These are phyloP conservation scores for Nothoprocta perdicaria DNA, from an alignment of 2,113 vertebrate genomes.

Conservation along the genomic window DNA sequence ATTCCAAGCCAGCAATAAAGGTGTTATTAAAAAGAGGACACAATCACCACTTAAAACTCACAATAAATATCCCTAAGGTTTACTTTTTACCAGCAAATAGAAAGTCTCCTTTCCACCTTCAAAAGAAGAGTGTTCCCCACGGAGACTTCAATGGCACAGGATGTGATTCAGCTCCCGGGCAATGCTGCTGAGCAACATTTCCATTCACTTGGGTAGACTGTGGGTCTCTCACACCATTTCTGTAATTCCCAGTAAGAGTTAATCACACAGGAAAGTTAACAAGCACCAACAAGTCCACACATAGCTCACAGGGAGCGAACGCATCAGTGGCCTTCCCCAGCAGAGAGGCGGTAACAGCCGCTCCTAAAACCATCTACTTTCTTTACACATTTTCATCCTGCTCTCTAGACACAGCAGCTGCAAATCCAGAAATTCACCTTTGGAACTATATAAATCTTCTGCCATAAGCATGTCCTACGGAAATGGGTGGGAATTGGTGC, in stretches of 20 bases:
- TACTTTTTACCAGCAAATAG: rapidly evolving
- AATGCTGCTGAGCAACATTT: not conserved
- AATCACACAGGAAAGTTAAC: not conserved
- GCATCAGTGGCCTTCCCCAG: not conserved
- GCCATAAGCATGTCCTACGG: not conserved
- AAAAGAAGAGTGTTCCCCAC: not conserved
- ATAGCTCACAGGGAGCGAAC: not conserved
- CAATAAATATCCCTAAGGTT: not conserved
- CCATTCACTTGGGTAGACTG: rapidly evolving
- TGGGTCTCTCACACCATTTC: not conserved
- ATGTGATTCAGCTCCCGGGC: rapidly evolving
- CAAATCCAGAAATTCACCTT: not conserved
- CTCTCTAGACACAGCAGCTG: not conserved
- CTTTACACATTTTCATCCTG: rapidly evolving
- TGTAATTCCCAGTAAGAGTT: not conserved
- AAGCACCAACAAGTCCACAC: not conserved
- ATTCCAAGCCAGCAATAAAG: not conserved
- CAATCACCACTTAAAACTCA: not conserved
- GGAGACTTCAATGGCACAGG: rapidly evolving
- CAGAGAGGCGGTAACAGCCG: slow-evolving; percentile 26
- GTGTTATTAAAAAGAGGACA: not conserved
- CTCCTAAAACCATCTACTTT: not conserved
- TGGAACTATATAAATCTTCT: not conserved
- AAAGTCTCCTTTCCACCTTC: not conserved
- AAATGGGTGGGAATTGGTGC: not conserved